Base-by-base conservation (phyloP, 2,888 invertebrate genomes). In the Auanema sp. region DNA sequence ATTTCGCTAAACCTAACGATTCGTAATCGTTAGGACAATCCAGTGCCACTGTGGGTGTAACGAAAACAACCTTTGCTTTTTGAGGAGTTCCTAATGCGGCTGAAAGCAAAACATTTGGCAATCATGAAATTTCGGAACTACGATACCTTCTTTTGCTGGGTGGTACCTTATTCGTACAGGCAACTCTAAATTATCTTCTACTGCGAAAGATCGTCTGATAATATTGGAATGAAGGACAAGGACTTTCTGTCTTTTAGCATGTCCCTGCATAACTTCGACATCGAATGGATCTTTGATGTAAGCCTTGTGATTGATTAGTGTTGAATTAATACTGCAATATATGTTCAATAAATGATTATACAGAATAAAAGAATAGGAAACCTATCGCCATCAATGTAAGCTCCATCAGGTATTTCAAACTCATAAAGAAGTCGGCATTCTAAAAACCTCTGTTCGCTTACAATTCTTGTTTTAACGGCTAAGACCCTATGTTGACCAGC, bases 401-500 rank as follows among this genome's bases (percentile, higher is more conserved):
- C 62, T 40, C 62, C 62, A 14, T 50, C 42, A 11, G 62, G 56
- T 12, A 62, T 33, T 4, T 44, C 42, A 2, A 62, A 11, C 21
- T 57, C 57, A 40, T 62, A 62, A 18, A 62, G 56, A 12, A 62
- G 33, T 12, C 62, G 49, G 47, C 62, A 62, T 16, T 62, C 62
- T 11, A 42, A 41, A 16, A 62, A 62, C 49, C 62, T 52, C 10
- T 56, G 56, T n/a, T 42, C n/a, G 47, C 62, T 62, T 41, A 52
- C 62, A 14, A 62, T 16, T 23, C 24, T 49, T 14, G 49, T 57
- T 11, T 47, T 18, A 16, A 56, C 40, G 12, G 12, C 16, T n/a
- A 62, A 25, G 6, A 57, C 41, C 2, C 57, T 40, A 49, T 62
- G 62, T n/a, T 57, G 62, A 21, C 62, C 62, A 14, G 23, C 24